Percentiles rank a stretch among this genome's conserved stretches.
phyloP scores from a whole-genome alignment of 2,113 vertebrate species.

The Budorcas taxicolor region DNA sequence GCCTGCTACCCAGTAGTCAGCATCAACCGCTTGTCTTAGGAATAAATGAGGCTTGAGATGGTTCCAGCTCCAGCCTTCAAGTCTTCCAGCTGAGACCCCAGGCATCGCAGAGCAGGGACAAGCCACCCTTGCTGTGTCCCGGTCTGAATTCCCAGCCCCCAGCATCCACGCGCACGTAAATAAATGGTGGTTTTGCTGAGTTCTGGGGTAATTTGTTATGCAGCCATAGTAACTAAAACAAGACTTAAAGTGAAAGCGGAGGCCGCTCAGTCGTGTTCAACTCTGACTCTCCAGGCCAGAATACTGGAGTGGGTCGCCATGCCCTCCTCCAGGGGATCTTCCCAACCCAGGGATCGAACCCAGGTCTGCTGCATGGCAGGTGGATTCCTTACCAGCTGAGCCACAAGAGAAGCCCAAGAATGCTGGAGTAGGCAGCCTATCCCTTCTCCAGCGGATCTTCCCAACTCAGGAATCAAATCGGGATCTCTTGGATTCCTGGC shows the following conservation, averaged over 20 bases:
- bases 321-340: neutral
- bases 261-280: accelerated
- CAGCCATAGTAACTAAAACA: neutral
- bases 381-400: neutral
- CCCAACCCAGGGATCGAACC: neutral
- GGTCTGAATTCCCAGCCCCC: neutral
- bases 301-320: neutral
- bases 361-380: neutral
- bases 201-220: neutral
- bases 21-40: neutral
- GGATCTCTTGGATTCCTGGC: neutral
- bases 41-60: neutral
- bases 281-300: neutral
- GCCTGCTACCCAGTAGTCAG: neutral
- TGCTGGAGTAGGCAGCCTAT: neutral
- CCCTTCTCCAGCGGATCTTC: neutral
- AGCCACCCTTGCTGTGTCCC: neutral
- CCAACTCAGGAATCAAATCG: neutral
- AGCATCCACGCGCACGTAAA: accelerated
- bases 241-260: neutral
- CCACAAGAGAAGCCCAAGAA: neutral
- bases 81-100: neutral
- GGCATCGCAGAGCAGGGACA: neutral
- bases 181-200: neutral
- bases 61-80: neutral